Evolutionary conservation across 2,888 invertebrate genomes (phyloP), one percentile per base, ranked within the genome.

Genomic region (Archaeoteleia sp.): DNA sequence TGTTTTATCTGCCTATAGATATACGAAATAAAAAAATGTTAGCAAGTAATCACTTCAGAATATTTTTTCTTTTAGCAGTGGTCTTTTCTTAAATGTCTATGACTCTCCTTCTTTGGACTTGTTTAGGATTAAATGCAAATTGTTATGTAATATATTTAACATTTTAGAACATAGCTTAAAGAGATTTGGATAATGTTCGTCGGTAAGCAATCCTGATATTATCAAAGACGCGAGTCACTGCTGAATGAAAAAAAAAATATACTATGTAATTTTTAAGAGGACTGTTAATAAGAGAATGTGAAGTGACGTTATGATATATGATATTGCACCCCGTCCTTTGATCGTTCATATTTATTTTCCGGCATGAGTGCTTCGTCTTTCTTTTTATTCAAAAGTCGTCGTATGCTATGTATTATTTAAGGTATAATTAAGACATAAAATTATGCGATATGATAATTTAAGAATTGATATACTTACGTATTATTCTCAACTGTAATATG

Each of bases 401-500:
- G 53, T 63, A 62, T 5, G 57, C 54, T 61, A 55, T 29, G 61
- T 61, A 58, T 71, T 63, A 67, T 67, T 72, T 67, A 62, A 67
- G 70, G 6, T 60, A 70, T 17, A n/a, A 53, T 55, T 67, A 55
- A 70, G 57, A 63, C 45, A 60, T 67, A 62, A 46, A 40, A 67
- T 66, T 58, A 65, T 65, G 66, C 62, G 63, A 61, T 57, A 63
- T 63, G 39, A 72, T 78, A 72, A 76, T 70, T 78, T 77, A 74
- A 77, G 72, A 72, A 71, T 65, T 66, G 70, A 65, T 70, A 72
- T 74, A 77, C 71, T 73, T 74, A 74, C 67, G 70, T 51, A 76
- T 78, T 75, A 79, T 77, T 75, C 75, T 78, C 77, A 71, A 72
- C 77, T 79, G 75, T 80, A 78, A 78, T 78, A 75, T 82, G 80